phyloP scores from a whole-genome alignment of 1,140 invertebrate species.

The Drosophila grimshawi region DNA sequence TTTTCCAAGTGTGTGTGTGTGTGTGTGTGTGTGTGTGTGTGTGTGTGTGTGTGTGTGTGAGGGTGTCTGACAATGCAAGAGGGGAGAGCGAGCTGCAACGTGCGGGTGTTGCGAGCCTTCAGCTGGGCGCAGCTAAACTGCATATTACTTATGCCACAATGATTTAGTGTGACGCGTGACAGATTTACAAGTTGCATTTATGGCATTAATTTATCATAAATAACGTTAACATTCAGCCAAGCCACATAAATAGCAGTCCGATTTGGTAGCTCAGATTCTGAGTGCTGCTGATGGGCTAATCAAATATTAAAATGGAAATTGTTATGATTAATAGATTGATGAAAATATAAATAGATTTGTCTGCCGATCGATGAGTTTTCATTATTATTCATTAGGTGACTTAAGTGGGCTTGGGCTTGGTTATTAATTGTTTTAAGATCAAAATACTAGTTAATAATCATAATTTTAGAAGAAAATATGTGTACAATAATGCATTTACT shows the following conservation, averaged over 20 bases:
- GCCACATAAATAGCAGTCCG: constrained; percentile 20
- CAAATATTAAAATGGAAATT: constrained; percentile 1
- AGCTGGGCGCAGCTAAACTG: constrained; percentile 59
- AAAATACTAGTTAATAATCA: too few relatives aligned
- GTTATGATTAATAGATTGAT: neutral
- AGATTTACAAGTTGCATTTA: constrained; percentile 82
- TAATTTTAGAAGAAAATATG: too few relatives aligned
- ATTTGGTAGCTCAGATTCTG: constrained; percentile 5
- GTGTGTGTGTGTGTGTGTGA: constrained; percentile 39
- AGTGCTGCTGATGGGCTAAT: neutral
- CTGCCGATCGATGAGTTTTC: neutral
- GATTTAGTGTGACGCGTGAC: constrained; percentile 81
- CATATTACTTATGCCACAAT: constrained; percentile 76
- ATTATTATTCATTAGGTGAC: too few relatives aligned
- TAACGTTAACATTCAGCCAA: constrained; percentile 23
- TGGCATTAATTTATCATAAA: constrained; percentile 78
- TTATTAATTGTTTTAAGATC: too few relatives aligned
- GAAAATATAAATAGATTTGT: constrained; percentile 8
- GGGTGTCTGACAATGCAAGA: constrained; percentile 33
- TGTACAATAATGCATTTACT: too few relatives aligned
- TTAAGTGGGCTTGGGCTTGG: too few relatives aligned
- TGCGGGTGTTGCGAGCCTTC: constrained; percentile 7
- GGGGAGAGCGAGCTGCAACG: too few relatives aligned
- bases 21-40: constrained; percentile 34
- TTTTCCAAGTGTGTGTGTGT: constrained; percentile 25